A percentile compares a stretch with the other conserved stretches of the same genome.
phyloP scores from a whole-genome alignment of 1,140 invertebrate genomes.

The Pollicipes pollicipes region DNA sequence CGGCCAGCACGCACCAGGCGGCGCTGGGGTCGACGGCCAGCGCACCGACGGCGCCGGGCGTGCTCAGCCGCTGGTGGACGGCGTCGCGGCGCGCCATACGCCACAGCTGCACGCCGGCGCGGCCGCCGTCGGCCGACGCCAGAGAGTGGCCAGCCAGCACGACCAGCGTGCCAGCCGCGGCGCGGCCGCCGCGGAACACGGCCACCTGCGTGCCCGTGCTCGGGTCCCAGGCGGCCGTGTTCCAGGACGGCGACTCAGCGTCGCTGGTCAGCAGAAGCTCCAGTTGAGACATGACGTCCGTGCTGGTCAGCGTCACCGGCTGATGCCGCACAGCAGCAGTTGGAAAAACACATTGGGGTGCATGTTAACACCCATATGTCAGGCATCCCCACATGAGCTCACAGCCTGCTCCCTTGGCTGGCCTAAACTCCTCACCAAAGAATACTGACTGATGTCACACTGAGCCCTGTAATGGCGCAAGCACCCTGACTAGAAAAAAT shows the following conservation, averaged over 20 bases:
- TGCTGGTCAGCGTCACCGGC: too few species aligned
- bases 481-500: too few species aligned
- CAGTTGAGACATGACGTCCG: conserved; percentile 5
- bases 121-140: not conserved
- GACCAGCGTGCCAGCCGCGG: not conserved
- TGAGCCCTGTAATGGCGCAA: too few species aligned
- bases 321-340: too few species aligned
- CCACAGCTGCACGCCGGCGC: not conserved
- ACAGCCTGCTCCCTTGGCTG: too few species aligned
- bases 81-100: not conserved
- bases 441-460: too few species aligned
- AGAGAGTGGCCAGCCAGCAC: not conserved
- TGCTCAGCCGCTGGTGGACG: not conserved
- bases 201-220: not conserved
- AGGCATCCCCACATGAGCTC: too few species aligned
- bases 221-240: conserved; percentile 3
- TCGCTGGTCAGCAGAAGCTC: not conserved
- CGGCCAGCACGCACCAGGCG: not conserved
- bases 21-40: not conserved
- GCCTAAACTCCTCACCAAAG: too few species aligned
- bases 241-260: not conserved
- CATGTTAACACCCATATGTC: too few species aligned
- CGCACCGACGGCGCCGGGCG: not conserved
- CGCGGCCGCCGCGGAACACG: not conserved
- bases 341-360: too few species aligned